Conservation (phyloP, 2,113 vertebrate genomes). For the Mixornis gularis region DNA sequence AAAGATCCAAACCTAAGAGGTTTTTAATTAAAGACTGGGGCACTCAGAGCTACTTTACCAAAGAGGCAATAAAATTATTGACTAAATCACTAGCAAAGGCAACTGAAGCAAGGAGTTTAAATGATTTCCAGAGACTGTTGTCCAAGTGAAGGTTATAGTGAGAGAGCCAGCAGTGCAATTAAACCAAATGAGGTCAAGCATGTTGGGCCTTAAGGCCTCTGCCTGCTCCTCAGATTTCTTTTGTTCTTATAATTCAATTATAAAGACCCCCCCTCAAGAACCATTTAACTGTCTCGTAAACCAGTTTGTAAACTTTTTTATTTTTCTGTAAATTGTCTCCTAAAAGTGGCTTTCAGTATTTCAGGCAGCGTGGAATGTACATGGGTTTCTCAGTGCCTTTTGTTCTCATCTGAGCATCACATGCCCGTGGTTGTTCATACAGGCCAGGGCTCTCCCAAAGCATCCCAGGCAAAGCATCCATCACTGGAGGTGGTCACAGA, state of each 20-base stretch:
- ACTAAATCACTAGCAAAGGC: slow-evolving; percentile 43
- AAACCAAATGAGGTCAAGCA: slow-evolving; percentile 60
- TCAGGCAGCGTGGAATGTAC: neutral
- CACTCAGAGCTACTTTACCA: slow-evolving; percentile 14
- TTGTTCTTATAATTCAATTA: slow-evolving; percentile 62
- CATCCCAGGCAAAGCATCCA: neutral
- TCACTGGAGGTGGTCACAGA: neutral
- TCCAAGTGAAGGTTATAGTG: slow-evolving; percentile 25
- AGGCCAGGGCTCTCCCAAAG: neutral
- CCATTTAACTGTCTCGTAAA: slow-evolving; percentile 48
- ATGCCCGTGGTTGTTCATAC: neutral
- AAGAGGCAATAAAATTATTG: slow-evolving; percentile 57
- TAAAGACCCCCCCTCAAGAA: slow-evolving; percentile 20
- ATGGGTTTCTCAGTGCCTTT: neutral
- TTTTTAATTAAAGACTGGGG: slow-evolving; percentile 30
- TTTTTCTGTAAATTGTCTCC: slow-evolving; percentile 58
- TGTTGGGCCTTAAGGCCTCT: slow-evolving; percentile 41
- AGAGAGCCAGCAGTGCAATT: slow-evolving; percentile 48
- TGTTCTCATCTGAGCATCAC: neutral
- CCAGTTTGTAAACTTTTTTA: slow-evolving; percentile 58
- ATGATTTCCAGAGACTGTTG: slow-evolving; percentile 56
- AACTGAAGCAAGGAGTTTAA: slow-evolving; percentile 51
- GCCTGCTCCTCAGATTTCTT: slow-evolving; percentile 58
- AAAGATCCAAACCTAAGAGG: slow-evolving; percentile 33
- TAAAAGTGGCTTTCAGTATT: slow-evolving; percentile 19